Conservation (phyloP, 2,797 vertebrate genomes). For the Carduelis carduelis region DNA sequence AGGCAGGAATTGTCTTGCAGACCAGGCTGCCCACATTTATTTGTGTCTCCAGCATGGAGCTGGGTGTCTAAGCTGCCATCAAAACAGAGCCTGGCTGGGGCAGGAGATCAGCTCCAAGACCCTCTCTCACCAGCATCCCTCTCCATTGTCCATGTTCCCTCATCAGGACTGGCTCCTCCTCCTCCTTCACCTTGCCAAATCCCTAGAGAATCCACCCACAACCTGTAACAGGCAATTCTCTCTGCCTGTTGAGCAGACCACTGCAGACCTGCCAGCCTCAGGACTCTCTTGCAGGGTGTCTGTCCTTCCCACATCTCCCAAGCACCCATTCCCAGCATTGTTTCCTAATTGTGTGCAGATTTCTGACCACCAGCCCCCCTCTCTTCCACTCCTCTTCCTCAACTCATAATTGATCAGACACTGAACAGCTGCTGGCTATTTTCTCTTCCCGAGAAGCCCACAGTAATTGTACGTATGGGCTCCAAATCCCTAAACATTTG, state of each 20-base stretch:
- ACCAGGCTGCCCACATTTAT: background rate
- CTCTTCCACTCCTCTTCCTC: conserved; percentile 35
- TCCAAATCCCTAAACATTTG: conserved; percentile 68
- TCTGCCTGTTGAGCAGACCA: background rate
- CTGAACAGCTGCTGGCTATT: conserved; percentile 67
- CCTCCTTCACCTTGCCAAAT: background rate
- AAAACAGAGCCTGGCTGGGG: background rate
- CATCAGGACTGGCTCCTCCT: background rate
- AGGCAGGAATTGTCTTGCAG: background rate
- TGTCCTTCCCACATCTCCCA: background rate
- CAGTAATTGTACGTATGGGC: conserved; percentile 58
- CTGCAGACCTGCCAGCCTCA: background rate
- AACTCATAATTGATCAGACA: conserved; percentile 54
- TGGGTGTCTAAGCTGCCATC: background rate
- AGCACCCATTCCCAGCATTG: background rate
- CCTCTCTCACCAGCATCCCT: background rate
- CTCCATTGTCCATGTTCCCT: background rate
- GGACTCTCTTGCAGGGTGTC: accelerated
- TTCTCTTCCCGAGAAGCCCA: conserved; percentile 44
- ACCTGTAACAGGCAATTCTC: background rate
- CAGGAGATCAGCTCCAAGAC: background rate
- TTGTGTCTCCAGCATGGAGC: accelerated
- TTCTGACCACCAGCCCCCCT: background rate
- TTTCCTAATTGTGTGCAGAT: conserved; percentile 46
- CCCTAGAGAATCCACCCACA: background rate